Evolutionary conservation across 2,113 vertebrate genomes (phyloP).

Genomic region (Columba livia): DNA sequence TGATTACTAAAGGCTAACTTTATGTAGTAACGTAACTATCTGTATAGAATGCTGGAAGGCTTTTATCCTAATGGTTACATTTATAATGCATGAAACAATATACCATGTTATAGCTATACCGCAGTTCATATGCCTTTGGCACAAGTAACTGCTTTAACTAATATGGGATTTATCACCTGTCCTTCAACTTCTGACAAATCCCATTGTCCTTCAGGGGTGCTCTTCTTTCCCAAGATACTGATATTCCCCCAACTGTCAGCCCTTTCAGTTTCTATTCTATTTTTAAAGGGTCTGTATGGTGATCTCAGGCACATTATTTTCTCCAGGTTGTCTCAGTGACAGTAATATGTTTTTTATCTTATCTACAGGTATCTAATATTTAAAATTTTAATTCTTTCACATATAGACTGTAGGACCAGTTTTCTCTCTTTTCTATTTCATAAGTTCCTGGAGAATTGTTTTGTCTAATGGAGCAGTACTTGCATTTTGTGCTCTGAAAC

Average conservation of each 20-base stretch:
- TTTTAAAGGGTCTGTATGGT: background rate
- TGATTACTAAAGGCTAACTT: background rate
- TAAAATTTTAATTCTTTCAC: background rate
- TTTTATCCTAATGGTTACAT: background rate
- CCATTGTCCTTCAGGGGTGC: background rate
- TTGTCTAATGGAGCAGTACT: background rate
- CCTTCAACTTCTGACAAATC: background rate
- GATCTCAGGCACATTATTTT: background rate
- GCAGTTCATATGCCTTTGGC: background rate
- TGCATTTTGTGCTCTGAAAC: background rate
- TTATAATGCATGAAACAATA: background rate
- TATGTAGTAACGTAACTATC: background rate
- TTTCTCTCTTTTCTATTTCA: background rate
- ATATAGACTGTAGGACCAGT: background rate
- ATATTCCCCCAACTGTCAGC: background rate
- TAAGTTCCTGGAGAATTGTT: constrained; percentile 5
- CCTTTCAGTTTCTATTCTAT: background rate
- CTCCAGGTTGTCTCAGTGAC: background rate
- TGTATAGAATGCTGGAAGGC: background rate
- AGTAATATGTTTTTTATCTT: background rate
- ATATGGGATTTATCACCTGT: background rate
- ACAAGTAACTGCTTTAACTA: background rate
- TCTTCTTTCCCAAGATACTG: background rate
- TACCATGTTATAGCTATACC: background rate
- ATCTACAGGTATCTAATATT: background rate